Conservation (phyloP, 1,140 invertebrate species). For the Ceratina australensis region DNA sequence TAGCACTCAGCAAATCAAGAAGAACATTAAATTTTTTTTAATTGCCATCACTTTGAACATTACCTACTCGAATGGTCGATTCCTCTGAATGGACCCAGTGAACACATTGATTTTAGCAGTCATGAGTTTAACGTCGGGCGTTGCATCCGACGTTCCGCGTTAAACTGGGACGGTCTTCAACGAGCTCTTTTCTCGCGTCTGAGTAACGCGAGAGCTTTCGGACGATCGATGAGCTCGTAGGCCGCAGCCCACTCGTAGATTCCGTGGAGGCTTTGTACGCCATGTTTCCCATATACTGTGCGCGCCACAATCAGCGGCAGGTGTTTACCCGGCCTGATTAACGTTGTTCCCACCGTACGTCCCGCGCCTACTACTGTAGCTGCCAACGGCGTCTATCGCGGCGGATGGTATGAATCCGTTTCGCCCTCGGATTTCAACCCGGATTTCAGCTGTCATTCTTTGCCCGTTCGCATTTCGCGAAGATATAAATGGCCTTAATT, state of each 20-base stretch:
- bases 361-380: constrained; percentile 24
- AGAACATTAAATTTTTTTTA: too few relatives aligned
- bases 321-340: constrained; percentile 73
- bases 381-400: constrained; percentile 48
- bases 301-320: constrained; percentile 69
- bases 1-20: too few relatives aligned
- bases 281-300: constrained; percentile 66
- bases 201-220: constrained; percentile 56
- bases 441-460: constrained; percentile 36
- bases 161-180: constrained; percentile 33
- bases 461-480: constrained; percentile 4
- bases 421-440: constrained; percentile 20
- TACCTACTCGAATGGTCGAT: not conserved
- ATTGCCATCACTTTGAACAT: too few relatives aligned
- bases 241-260: constrained; percentile 45
- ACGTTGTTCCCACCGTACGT: constrained; percentile 61
- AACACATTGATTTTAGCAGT: constrained; percentile 10
- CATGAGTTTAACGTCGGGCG: not conserved
- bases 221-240: constrained; percentile 64
- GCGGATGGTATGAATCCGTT: constrained; percentile 22
- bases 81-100: not conserved
- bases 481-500: constrained; percentile 22
- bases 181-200: constrained; percentile 53
- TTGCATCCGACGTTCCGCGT: not conserved
- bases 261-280: constrained; percentile 53